Percentiles rank a stretch among this genome's conserved stretches.
Evolutionary conservation across 2,888 invertebrate genomes (phyloP).

Genomic region (Cenopis cana): DNA sequence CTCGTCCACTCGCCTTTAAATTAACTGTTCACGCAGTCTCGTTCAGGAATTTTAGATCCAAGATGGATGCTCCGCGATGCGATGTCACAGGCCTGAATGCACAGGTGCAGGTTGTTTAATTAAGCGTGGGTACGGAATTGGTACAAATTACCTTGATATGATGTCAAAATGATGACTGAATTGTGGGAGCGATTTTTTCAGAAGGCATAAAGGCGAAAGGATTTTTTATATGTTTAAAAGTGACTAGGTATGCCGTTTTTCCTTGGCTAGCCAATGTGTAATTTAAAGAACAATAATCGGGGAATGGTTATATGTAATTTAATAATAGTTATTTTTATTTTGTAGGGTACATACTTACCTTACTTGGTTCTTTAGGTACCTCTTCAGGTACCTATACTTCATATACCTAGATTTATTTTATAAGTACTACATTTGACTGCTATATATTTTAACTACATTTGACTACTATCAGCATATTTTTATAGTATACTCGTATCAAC

Average conservation of each 20-base stretch:
- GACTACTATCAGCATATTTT: no score
- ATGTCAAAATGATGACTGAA: neutral
- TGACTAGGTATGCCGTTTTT: no score
- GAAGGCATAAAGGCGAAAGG: no score
- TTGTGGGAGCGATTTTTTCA: neutral
- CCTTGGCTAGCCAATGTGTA: no score
- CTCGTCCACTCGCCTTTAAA: conserved; percentile 76
- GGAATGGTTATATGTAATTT: neutral
- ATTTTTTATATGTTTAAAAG: no score
- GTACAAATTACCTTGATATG: conserved; percentile 15
- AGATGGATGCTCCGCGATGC: conserved; percentile 69
- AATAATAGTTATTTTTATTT: neutral
- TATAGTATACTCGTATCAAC: no score
- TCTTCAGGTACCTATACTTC: no score
- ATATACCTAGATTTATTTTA: neutral
- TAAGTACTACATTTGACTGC: no score
- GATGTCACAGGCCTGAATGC: conserved; percentile 53
- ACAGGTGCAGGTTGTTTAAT: conserved; percentile 30
- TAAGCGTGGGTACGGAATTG: conserved; percentile 16
- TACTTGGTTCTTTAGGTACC: neutral
- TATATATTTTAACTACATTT: no score
- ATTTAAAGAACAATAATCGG: neutral
- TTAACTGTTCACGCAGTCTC: conserved; percentile 81
- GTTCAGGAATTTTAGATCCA: conserved; percentile 82
- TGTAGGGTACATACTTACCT: neutral